A percentile compares a stretch with the other conserved stretches of the same genome.
These are phyloP conservation scores for Oceanodroma leucorhoa DNA, from an alignment of 2,797 vertebrate species.

Conservation along the genomic window DNA sequence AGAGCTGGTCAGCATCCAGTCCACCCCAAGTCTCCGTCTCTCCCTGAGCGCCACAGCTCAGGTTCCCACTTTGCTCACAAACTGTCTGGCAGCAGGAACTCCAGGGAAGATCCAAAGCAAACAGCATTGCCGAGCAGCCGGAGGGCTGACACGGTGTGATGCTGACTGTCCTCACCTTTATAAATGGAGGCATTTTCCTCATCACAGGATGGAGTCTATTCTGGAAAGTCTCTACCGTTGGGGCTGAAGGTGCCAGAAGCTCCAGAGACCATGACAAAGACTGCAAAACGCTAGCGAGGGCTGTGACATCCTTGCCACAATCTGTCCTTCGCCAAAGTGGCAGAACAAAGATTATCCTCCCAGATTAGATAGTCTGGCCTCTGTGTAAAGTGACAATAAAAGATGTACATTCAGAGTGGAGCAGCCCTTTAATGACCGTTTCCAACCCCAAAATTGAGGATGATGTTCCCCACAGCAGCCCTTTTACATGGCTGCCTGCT, in stretches of 20 bases:
- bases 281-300: not conserved
- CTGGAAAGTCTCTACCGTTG: not conserved
- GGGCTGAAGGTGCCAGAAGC: not conserved
- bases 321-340: not conserved
- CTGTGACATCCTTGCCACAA: not conserved
- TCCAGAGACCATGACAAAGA: not conserved
- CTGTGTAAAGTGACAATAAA: accelerated
- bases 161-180: not conserved
- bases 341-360: not conserved
- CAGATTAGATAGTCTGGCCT: not conserved
- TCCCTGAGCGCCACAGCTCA: not conserved
- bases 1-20: not conserved
- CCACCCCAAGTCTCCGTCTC: not conserved
- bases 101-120: not conserved
- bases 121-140: not conserved
- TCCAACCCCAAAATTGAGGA: not conserved
- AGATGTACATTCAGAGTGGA: not conserved
- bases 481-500: not conserved
- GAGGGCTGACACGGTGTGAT: accelerated
- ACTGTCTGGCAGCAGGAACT: not conserved
- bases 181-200: not conserved
- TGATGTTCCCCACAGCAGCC: not conserved
- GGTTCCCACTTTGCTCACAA: not conserved
- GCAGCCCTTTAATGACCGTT: not conserved
- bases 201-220: not conserved